These are phyloP conservation scores for Clepsis dumicolana DNA, from an alignment of 2,888 invertebrate genomes.

Conservation along the genomic window DNA sequence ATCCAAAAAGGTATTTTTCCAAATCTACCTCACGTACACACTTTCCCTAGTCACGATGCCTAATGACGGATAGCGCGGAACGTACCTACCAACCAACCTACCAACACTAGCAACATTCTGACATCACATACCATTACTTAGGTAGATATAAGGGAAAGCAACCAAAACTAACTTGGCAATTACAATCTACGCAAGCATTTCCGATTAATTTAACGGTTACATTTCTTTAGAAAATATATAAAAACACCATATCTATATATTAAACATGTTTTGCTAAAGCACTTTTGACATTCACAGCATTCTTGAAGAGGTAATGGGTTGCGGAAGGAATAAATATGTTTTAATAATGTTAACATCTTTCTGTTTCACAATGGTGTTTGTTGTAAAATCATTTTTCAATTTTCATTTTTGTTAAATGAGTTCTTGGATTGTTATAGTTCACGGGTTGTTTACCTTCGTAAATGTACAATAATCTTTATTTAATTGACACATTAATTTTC, in stretches of 20 bases:
- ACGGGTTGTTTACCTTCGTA: not conserved
- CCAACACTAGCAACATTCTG: conserved; percentile 5
- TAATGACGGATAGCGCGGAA: conserved; percentile 21
- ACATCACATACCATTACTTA: conserved; percentile 22
- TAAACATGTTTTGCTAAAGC: not conserved
- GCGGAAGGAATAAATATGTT: not conserved
- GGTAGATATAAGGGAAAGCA: conserved; percentile 29
- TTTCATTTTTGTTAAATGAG: not conserved
- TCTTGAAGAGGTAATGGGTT: not conserved
- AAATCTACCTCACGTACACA: conserved; percentile 13
- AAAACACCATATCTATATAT: not conserved
- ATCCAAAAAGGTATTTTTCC: not conserved
- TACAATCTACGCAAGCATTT: conserved; percentile 15
- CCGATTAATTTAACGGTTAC: conserved; percentile 16
- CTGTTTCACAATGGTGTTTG: too few relatives aligned
- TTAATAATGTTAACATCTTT: too few relatives aligned
- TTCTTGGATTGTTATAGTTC: not conserved
- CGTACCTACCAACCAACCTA: not conserved
- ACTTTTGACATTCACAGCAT: not conserved
- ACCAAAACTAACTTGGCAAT: conserved; percentile 26
- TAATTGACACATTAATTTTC: not conserved
- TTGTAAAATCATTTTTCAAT: too few relatives aligned
- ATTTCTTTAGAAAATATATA: not conserved
- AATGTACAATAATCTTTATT: not conserved
- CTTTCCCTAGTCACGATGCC: conserved; percentile 27